Evolutionary conservation across 2,113 vertebrate genomes (phyloP).

Genomic region (Hemibagrus wyckioides): DNA sequence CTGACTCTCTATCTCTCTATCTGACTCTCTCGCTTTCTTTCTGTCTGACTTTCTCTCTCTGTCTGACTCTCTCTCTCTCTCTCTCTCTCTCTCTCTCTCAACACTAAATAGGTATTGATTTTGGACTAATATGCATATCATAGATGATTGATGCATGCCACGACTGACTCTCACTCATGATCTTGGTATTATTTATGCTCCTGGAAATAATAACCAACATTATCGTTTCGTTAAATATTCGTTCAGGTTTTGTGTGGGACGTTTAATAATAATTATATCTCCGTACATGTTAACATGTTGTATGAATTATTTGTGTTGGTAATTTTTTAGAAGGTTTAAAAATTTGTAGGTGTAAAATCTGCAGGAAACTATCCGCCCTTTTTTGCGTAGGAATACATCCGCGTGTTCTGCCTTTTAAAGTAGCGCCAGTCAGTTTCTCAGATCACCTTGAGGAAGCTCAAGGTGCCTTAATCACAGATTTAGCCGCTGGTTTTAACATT

Average conservation of each 20-base stretch:
- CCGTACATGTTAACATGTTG: not conserved
- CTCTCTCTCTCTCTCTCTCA: too few species aligned
- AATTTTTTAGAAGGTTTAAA: not conserved
- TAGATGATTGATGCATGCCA: not conserved
- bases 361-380: not conserved
- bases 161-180: not conserved
- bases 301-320: not conserved
- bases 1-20: too few species aligned
- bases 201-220: not conserved
- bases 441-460: constrained; percentile 71
- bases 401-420: constrained; percentile 53
- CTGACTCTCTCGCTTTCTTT: too few species aligned
- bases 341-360: not conserved
- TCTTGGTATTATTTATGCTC: not conserved
- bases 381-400: not conserved
- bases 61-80: too few species aligned
- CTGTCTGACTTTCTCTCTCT: too few species aligned
- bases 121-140: not conserved
- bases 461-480: constrained; percentile 54
- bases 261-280: not conserved
- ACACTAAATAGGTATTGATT: not conserved
- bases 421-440: constrained; percentile 62
- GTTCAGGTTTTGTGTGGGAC: not conserved
- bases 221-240: not conserved
- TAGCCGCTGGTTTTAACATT: not conserved